Evolutionary conservation across 2,113 vertebrate genomes (phyloP).

Genomic region (Silurus asotus): DNA sequence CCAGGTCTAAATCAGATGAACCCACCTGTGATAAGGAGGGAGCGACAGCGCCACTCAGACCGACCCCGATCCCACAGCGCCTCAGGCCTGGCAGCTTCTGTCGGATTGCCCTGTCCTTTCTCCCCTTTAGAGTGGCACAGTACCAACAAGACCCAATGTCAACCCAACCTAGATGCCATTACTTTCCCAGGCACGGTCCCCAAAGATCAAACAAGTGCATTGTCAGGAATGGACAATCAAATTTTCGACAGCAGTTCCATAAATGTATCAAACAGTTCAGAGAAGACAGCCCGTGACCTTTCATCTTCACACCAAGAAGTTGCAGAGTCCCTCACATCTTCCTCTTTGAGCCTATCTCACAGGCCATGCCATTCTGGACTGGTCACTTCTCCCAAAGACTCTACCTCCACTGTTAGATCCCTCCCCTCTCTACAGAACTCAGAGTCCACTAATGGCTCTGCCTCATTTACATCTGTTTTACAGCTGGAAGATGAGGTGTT

Average conservation of each 20-base stretch:
- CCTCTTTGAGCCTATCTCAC: background rate
- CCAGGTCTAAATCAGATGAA: conserved; percentile 28
- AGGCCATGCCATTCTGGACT: conserved; percentile 30
- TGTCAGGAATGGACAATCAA: conserved; percentile 21
- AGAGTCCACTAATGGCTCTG: conserved; percentile 70
- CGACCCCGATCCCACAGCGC: conserved; percentile 62
- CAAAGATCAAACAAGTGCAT: background rate
- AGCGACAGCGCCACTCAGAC: conserved; percentile 61
- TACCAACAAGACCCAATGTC: conserved; percentile 53
- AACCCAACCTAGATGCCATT: conserved; percentile 62
- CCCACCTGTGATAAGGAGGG: conserved; percentile 55
- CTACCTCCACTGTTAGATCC: conserved; percentile 27
- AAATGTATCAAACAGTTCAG: conserved; percentile 45
- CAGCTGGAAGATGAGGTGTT: conserved; percentile 85
- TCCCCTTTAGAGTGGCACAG: conserved; percentile 56
- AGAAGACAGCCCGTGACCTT: conserved; percentile 55
- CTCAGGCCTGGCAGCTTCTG: conserved; percentile 71
- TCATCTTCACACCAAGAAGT: conserved; percentile 17
- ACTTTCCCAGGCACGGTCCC: conserved; percentile 57
- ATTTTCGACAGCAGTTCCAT: conserved; percentile 54
- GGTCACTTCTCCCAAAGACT: conserved; percentile 59
- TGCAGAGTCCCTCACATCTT: conserved; percentile 13
- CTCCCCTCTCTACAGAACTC: conserved; percentile 79
- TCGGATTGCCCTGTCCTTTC: conserved; percentile 71
- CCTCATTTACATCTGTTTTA: background rate